Conservation (phyloP, 2,113 vertebrate species). For the Vicugna pacos region DNA sequence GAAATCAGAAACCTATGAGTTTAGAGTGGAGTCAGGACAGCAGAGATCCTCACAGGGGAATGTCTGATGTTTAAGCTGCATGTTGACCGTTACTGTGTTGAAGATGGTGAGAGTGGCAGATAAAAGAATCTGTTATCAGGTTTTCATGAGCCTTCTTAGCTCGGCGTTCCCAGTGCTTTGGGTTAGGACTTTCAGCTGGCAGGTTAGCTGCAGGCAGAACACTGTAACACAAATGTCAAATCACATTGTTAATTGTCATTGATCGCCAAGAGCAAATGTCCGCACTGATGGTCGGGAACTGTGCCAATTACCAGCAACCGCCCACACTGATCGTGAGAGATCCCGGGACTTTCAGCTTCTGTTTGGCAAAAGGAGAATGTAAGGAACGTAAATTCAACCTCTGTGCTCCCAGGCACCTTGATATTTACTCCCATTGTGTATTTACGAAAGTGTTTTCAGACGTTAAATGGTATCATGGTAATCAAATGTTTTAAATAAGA, state of each 20-base stretch:
- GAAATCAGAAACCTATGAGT: neutral
- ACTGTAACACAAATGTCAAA: neutral
- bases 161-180: neutral
- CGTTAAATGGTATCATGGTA: neutral
- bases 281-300: neutral
- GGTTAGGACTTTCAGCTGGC: neutral
- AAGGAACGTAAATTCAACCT: neutral
- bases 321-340: neutral
- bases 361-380: neutral
- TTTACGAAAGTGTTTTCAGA: neutral
- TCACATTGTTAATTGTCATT: neutral
- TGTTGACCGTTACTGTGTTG: neutral
- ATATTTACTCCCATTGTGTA: neutral
- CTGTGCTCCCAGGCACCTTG: neutral
- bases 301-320: neutral
- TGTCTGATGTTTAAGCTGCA: neutral
- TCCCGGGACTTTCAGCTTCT: neutral
- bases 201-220: neutral
- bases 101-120: neutral
- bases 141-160: neutral
- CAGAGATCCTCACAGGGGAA: neutral
- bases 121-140: neutral
- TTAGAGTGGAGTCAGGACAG: neutral
- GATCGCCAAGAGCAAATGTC: neutral
- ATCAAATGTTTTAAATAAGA: neutral